Evolutionary conservation across 2,888 invertebrate genomes (phyloP).

Genomic region (Ophion slaviceki): DNA sequence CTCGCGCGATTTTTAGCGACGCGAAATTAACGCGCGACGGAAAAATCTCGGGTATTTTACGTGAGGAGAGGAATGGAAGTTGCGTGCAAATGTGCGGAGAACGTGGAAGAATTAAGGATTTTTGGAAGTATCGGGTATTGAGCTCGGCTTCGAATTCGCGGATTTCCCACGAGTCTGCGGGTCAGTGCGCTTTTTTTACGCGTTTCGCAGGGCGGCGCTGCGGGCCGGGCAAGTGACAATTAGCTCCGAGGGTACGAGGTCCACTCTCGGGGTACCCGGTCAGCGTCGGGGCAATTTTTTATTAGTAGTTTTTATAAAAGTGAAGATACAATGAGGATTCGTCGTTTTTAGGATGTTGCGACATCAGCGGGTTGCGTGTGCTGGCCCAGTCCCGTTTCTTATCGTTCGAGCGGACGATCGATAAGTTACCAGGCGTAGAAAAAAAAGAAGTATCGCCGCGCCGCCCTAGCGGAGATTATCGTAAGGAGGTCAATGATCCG

Average conservation of each 20-base stretch:
- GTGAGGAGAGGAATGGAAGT: background rate
- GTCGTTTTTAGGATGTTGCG: background rate
- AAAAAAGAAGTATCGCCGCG: background rate
- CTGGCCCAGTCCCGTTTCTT: background rate
- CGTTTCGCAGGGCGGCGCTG: background rate
- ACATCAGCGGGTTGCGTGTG: background rate
- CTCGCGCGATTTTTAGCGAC: background rate
- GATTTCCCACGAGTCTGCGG: conserved; percentile 71
- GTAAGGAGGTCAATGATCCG: background rate
- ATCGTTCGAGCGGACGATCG: background rate
- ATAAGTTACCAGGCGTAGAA: conserved; percentile 6
- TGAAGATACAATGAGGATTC: background rate
- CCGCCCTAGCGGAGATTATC: background rate
- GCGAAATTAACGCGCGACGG: background rate
- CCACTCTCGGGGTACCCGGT: background rate
- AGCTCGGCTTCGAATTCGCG: conserved; percentile 66
- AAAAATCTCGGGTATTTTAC: background rate
- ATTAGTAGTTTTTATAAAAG: background rate
- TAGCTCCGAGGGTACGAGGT: background rate
- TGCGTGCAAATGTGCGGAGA: too few relatives aligned
- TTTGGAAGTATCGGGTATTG: background rate
- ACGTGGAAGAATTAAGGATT: background rate
- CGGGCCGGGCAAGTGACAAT: background rate
- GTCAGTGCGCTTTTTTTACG: background rate
- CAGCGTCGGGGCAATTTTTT: background rate